A percentile compares a stretch with the other conserved stretches of the same genome.
Conservation (phyloP, 1,140 invertebrate genomes). For the Paracyclopina nana region DNA sequence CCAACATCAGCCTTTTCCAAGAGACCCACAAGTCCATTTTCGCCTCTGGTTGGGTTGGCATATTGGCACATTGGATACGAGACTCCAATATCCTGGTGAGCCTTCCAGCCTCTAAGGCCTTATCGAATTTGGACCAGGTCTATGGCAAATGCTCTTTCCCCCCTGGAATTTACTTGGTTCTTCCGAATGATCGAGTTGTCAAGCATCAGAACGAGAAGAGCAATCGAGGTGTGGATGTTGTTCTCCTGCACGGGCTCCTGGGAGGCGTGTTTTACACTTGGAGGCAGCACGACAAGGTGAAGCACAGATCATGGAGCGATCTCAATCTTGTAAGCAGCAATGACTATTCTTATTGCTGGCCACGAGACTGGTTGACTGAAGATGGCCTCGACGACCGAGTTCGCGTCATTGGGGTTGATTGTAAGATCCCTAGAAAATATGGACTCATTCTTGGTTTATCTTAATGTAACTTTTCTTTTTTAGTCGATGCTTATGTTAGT, state of each 20-base stretch:
- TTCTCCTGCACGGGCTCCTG: slow-evolving; percentile 15
- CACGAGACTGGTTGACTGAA: slow-evolving; percentile 8
- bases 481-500: slow-evolving; percentile 11
- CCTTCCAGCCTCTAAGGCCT: slow-evolving; percentile 12
- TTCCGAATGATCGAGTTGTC: slow-evolving; percentile 2
- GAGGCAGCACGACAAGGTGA: slow-evolving; percentile 7
- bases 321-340: not conserved
- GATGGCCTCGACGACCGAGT: not conserved
- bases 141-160: not conserved
- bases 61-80: slow-evolving; percentile 11
- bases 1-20: slow-evolving; percentile 6
- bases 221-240: slow-evolving; percentile 11
- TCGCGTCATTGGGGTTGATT: slow-evolving; percentile 5
- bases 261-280: slow-evolving; percentile 16
- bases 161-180: slow-evolving; percentile 15
- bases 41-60: slow-evolving; percentile 11
- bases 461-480: too few species aligned
- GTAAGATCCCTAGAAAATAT: too few species aligned
- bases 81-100: slow-evolving; percentile 12
- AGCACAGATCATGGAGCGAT: slow-evolving; percentile 1
- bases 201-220: not conserved
- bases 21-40: slow-evolving; percentile 2
- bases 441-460: not conserved
- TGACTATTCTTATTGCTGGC: slow-evolving; percentile 16
- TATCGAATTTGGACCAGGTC: slow-evolving; percentile 13